Evolutionary conservation across 2,113 vertebrate genomes (phyloP), one percentile per base, ranked within the genome.

Genomic region (Melanerpes formicivorus): DNA sequence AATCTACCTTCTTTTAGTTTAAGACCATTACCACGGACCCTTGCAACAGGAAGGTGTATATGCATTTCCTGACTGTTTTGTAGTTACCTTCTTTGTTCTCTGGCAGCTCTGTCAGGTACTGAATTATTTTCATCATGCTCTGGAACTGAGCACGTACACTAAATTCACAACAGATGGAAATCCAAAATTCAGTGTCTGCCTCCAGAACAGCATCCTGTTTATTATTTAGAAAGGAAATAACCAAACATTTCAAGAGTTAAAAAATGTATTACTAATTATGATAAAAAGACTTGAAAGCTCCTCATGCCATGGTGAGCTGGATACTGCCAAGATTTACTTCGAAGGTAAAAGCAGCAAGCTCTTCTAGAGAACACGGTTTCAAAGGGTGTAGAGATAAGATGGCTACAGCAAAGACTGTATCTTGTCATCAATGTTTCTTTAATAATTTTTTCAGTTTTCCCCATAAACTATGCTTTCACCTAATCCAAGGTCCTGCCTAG

Each of bases 131-230:
- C 95, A 99, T 97, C 84, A 99, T 73, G 4, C 98, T 98, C 42
- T 96, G 95, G 50, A 99, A 94, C 94, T 99, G 99, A 18, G 98
- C 97, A 5, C 27, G 81, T 19, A 98, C 97, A 27, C 96, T 96
- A 62, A 99, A 99, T 88, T 98, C 97, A 13, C 98, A 99, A 87
- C 98, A 99, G 66, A 99, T 91, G 2, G 97, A 98, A 80, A 99
- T 98, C 99, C 99, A 99, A 93, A 99, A 99, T 74, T 99, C 99
- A n/a, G 98, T 96, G 56, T 99, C 98, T 62, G 94, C 96, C 93
- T 99, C 99, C 96, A 99, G 95, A 52, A 97, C 95, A 5, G 97
- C 96, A 66, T 99, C 99, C 99, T 99, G 80, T 52, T 77, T n/a
- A 66, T 9, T 70, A 56, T 94, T 85, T 58, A 71, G 67, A 69